Base-by-base conservation (phyloP, 2,113 vertebrate species). In the Tringa solitaria region DNA sequence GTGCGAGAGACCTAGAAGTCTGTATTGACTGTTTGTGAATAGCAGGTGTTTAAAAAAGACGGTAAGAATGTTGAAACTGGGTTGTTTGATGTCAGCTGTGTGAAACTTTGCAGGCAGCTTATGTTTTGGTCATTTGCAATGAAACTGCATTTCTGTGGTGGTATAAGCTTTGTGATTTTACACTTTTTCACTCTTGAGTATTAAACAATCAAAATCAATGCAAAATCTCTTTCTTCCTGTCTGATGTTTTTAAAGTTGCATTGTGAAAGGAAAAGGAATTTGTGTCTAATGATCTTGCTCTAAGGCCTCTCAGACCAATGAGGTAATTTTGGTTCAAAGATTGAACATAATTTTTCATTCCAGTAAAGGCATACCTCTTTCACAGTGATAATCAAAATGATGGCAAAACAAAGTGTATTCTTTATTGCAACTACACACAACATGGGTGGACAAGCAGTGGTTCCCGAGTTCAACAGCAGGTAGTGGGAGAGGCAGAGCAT, bases 121-220 rank as follows among this genome's bases (percentile, higher is more conserved):
- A 83, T 96, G 93, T 93, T 91, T 84, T 78, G 91, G 96, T 97
- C 83, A 46, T 95, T 93, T 96, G 92, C 73, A 91, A 96, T 90
- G 95, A 83, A 84, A 95, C 86, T 89, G 90, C 82, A 1, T 87
- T 95, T 89, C 77, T 89, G 93, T 96, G 93, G 95, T 97, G 97
- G 96, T 95, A 93, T 59, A 80, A 96, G 89, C 91, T 96, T 97
- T 96, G 96, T 95, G 96, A 97, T 93, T 97, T 97, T 96, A 87
- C 96, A 97, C 96, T 97, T 97, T 97, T 96, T 93, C 96, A 95
- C 96, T 95, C 87, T 95, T 96, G 90, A 96, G 73, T 97, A 97
- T 97, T 97, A 97, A 97, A 97, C 79, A 48, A 91, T 97, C 82
- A 95, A 96, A 97, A 95, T 75, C 69, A 93, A 73, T 1, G 17